phyloP scores from a whole-genome alignment of 2,113 vertebrate genomes.

The Mobula birostris region DNA sequence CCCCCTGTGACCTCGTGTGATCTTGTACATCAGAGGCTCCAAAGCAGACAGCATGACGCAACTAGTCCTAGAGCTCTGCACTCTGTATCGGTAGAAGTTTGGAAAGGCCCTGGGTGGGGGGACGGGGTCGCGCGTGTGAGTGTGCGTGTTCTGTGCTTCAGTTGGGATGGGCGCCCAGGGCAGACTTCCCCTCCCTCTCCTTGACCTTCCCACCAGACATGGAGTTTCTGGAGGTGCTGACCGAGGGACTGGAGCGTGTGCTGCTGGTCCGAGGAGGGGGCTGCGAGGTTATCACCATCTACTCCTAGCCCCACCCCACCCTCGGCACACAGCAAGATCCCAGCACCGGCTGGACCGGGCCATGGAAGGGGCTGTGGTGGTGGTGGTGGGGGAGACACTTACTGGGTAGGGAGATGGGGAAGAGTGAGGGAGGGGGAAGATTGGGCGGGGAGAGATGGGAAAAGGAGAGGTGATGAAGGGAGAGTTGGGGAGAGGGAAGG shows the following conservation, averaged over 20 bases:
- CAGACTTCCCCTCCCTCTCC: too few relatives aligned
- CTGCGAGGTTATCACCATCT: slow-evolving; percentile 96
- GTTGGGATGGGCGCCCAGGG: too few relatives aligned
- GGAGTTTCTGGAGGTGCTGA: slow-evolving; percentile 95
- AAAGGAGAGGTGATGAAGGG: background rate
- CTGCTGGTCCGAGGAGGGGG: slow-evolving; percentile 88
- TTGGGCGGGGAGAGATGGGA: background rate
- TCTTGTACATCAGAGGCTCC: too few relatives aligned
- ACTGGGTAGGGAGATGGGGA: background rate
- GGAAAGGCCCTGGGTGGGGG: too few relatives aligned
- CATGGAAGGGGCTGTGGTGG: background rate
- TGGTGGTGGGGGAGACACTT: background rate
- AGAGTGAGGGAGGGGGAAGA: background rate
- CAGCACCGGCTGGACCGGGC: too few relatives aligned
- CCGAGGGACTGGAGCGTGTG: slow-evolving; percentile 88
- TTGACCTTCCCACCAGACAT: slow-evolving; percentile 64
- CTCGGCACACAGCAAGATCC: too few relatives aligned
- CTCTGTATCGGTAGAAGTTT: too few relatives aligned
- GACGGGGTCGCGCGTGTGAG: too few relatives aligned
- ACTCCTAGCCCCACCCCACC: slow-evolving; percentile 59
- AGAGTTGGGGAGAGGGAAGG: background rate
- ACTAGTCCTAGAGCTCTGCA: too few relatives aligned
- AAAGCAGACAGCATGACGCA: too few relatives aligned
- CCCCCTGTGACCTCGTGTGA: too few relatives aligned
- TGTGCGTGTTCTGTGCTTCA: too few relatives aligned